Evolutionary conservation across 2,797 vertebrate species (phyloP).

Genomic region (Dendrocincla fuliginosa): DNA sequence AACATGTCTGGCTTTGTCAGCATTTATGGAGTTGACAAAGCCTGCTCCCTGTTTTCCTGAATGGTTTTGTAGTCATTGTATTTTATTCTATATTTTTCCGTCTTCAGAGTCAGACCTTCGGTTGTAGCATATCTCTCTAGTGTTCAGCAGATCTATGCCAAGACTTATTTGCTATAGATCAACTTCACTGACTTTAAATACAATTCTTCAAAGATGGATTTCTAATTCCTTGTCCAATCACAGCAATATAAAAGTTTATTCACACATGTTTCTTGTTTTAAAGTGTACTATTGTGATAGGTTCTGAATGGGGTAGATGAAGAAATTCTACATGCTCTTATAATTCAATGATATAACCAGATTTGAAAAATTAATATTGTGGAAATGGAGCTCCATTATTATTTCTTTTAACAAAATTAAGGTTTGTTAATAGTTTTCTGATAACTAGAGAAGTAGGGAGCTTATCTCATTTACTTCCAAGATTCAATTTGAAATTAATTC

Average conservation of each 20-base stretch:
- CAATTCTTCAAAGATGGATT: background rate
- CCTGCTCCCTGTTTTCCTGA: background rate
- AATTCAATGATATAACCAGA: background rate
- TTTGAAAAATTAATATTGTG: slow-evolving; percentile 44
- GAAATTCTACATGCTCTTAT: background rate
- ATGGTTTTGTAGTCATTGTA: background rate
- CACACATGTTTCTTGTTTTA: background rate
- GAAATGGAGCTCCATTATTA: slow-evolving; percentile 5
- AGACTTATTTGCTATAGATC: background rate
- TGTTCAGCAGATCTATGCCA: background rate
- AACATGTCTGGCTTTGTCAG: background rate
- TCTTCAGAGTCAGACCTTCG: background rate
- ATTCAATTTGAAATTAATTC: slow-evolving; percentile 62
- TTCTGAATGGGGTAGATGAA: background rate
- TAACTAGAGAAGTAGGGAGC: slow-evolving; percentile 15
- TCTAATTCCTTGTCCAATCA: background rate
- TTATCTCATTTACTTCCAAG: slow-evolving; percentile 61
- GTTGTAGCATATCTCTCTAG: background rate
- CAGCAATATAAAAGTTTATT: background rate
- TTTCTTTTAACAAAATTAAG: slow-evolving; percentile 46
- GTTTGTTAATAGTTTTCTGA: slow-evolving; percentile 53
- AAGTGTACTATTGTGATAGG: background rate
- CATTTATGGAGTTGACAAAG: background rate
- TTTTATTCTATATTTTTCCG: background rate
- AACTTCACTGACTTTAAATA: background rate